Percentiles rank a stretch among this genome's conserved stretches.
These are phyloP conservation scores for Tetragnatha montana DNA, from an alignment of 2,888 invertebrate genomes.

Conservation along the genomic window DNA sequence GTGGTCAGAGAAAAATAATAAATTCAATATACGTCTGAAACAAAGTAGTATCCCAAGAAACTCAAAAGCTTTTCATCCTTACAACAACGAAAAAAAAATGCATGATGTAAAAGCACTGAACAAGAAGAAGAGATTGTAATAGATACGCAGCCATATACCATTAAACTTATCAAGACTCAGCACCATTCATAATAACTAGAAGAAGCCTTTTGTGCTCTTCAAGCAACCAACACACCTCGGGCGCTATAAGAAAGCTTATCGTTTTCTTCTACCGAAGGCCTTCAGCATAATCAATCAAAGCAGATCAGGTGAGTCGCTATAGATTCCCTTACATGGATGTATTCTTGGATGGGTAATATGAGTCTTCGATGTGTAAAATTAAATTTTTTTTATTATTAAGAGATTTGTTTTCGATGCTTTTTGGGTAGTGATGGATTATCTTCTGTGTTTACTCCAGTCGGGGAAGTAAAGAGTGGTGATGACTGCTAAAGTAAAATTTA, in stretches of 20 bases:
- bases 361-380: neutral
- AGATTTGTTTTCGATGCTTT: neutral
- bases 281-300: conserved; percentile 41
- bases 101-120: neutral
- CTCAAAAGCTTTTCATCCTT: neutral
- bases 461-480: neutral
- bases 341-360: neutral
- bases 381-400: conserved; percentile 1
- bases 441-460: neutral
- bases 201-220: conserved; percentile 36
- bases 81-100: neutral
- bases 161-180: conserved; percentile 44
- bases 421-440: neutral
- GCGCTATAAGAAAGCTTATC: conserved; percentile 34
- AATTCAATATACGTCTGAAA: neutral
- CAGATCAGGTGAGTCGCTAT: neutral
- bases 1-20: too few species aligned
- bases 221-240: conserved; percentile 25
- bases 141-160: conserved; percentile 22
- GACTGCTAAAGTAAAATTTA: neutral
- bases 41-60: neutral
- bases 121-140: conserved; percentile 23
- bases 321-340: neutral
- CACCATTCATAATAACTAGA: conserved; percentile 46
- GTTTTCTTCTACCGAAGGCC: conserved; percentile 3